phyloP scores from a whole-genome alignment of 2,888 invertebrate species.

The Agriopis leucophaearia region DNA sequence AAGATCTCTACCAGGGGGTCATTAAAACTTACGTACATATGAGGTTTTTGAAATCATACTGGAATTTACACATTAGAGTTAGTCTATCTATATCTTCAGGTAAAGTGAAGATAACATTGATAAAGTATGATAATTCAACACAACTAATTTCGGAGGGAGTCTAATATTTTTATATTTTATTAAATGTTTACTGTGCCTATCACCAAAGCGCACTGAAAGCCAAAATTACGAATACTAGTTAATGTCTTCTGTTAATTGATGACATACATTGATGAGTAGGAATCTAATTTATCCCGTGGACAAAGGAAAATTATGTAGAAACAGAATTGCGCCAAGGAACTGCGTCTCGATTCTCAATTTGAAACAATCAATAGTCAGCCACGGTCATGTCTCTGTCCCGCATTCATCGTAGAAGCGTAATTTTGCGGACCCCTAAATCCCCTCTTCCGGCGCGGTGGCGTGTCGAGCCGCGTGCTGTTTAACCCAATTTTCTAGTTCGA shows the following conservation, averaged over 20 bases:
- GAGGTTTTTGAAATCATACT: neutral
- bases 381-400: slow-evolving; percentile 83
- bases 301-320: slow-evolving; percentile 6
- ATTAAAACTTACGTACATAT: too few relatives aligned
- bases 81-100: too few relatives aligned
- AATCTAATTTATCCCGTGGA: neutral
- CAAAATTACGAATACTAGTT: too few relatives aligned
- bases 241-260: too few relatives aligned
- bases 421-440: slow-evolving; percentile 79
- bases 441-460: slow-evolving; percentile 78
- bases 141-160: neutral
- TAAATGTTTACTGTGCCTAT: neutral
- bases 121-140: neutral
- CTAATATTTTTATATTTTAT: too few relatives aligned
- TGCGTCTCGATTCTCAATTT: slow-evolving; percentile 47
- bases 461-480: slow-evolving; percentile 79
- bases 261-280: too few relatives aligned
- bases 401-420: slow-evolving; percentile 81
- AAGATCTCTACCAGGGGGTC: too few relatives aligned
- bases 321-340: slow-evolving; percentile 1
- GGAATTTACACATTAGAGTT: neutral
- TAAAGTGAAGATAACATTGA: neutral
- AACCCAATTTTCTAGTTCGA: slow-evolving; percentile 84
- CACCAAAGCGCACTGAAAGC: neutral
- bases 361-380: slow-evolving; percentile 84